A percentile compares a stretch with the other conserved stretches of the same genome.
Evolutionary conservation across 2,113 vertebrate species (phyloP).

Genomic region (Thinocorus orbignyianus): DNA sequence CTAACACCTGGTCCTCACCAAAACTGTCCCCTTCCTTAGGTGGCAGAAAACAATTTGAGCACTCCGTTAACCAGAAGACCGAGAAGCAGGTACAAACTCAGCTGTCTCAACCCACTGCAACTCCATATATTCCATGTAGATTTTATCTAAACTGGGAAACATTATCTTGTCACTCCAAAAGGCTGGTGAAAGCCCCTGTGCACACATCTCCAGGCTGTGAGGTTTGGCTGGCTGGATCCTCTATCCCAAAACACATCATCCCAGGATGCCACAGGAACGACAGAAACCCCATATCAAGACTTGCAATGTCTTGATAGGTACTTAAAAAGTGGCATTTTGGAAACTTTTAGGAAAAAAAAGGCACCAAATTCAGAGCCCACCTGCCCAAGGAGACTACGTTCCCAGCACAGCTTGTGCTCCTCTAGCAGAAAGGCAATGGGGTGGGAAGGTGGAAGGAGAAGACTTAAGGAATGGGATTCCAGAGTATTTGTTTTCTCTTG

Average conservation of each 20-base stretch:
- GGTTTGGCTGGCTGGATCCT: background rate
- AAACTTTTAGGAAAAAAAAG: background rate
- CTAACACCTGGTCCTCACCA: background rate
- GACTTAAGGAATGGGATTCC: background rate
- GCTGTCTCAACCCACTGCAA: background rate
- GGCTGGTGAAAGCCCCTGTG: background rate
- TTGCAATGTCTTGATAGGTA: rapidly evolving
- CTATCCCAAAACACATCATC: background rate
- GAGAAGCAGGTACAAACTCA: background rate
- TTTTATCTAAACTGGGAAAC: background rate
- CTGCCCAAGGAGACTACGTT: background rate
- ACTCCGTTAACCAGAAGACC: background rate
- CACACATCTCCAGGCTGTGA: background rate
- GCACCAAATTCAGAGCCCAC: background rate
- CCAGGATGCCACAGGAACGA: background rate
- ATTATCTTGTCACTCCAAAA: background rate
- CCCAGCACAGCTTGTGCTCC: background rate
- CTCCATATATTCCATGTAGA: background rate
- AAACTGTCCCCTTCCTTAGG: background rate
- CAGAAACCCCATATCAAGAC: background rate
- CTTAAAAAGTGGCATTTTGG: rapidly evolving
- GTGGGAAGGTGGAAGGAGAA: background rate
- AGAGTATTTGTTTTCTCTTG: background rate
- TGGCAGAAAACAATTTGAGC: background rate
- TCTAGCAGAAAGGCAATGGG: background rate